These are phyloP conservation scores for Cephalopholis sonnerati DNA, from an alignment of 2,113 vertebrate species.

Conservation along the genomic window DNA sequence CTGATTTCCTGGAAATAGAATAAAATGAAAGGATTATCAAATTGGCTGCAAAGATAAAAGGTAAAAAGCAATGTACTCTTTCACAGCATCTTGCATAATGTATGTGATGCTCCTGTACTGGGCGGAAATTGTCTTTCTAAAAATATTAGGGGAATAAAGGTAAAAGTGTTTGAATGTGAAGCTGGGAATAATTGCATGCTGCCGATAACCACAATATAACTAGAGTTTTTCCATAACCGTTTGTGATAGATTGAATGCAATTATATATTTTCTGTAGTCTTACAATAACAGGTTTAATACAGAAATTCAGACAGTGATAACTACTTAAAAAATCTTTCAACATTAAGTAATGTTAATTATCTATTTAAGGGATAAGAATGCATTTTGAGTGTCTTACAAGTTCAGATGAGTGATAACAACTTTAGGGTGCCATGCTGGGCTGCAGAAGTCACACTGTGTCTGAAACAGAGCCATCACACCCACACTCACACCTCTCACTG, in stretches of 20 bases:
- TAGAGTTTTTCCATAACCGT: neutral
- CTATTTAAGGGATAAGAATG: neutral
- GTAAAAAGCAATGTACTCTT: constrained; percentile 57
- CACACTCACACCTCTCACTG: neutral
- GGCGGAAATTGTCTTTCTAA: constrained; percentile 74
- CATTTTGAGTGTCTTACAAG: neutral
- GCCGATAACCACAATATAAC: neutral
- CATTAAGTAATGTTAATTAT: neutral
- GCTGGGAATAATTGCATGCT: constrained; percentile 25
- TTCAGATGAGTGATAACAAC: neutral
- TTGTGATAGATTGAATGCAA: neutral
- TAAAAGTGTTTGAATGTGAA: constrained; percentile 59
- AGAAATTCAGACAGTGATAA: neutral
- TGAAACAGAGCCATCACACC: neutral
- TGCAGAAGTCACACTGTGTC: neutral
- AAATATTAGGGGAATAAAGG: constrained; percentile 60
- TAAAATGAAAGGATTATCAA: constrained; percentile 39
- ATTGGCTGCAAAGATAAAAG: constrained; percentile 54
- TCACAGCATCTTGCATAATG: constrained; percentile 65
- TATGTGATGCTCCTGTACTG: constrained; percentile 60
- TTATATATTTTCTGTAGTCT: neutral
- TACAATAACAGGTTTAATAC: neutral
- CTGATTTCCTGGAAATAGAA: constrained; percentile 43
- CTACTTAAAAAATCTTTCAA: neutral
- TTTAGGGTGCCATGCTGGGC: neutral